Percentiles rank a stretch among this genome's conserved stretches.
phyloP scores from a whole-genome alignment of 2,888 invertebrate genomes.

The Malthinus flaveolus region DNA sequence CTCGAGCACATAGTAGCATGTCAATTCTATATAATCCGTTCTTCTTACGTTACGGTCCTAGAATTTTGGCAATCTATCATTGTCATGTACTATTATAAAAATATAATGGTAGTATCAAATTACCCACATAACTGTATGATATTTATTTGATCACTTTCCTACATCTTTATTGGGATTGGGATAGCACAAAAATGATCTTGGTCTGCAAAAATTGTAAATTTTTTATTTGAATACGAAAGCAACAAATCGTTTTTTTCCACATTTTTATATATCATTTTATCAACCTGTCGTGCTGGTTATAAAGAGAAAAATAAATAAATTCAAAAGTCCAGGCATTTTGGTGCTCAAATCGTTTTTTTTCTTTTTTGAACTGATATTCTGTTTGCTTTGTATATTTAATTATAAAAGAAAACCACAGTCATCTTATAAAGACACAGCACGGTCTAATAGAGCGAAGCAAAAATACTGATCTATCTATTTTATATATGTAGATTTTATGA shows the following conservation, averaged over 20 bases:
- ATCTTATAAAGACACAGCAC: too few relatives aligned
- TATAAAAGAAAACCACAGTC: too few relatives aligned
- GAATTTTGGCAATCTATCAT: conserved; percentile 12
- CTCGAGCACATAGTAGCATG: too few relatives aligned
- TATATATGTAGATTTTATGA: too few relatives aligned
- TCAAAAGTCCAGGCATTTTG: too few relatives aligned
- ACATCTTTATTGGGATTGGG: neutral
- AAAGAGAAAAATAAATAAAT: too few relatives aligned
- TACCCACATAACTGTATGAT: conserved; percentile 12
- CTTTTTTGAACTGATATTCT: too few relatives aligned
- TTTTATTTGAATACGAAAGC: neutral
- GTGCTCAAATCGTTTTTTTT: too few relatives aligned
- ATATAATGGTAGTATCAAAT: conserved; percentile 19
- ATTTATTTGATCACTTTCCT: conserved; percentile 4
- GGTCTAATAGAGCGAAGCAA: too few relatives aligned
- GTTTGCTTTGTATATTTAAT: too few relatives aligned
- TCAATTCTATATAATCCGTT: neutral
- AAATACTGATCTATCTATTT: too few relatives aligned
- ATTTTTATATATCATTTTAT: neutral
- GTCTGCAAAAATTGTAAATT: neutral
- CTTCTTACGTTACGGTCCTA: neutral
- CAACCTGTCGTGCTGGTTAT: too few relatives aligned
- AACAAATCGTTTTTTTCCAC: neutral
- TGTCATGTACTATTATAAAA: conserved; percentile 16
- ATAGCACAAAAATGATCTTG: neutral